Evolutionary conservation across 2,888 invertebrate genomes (phyloP), one percentile per base, ranked within the genome.

Genomic region (Trissolcus brochymenae): DNA sequence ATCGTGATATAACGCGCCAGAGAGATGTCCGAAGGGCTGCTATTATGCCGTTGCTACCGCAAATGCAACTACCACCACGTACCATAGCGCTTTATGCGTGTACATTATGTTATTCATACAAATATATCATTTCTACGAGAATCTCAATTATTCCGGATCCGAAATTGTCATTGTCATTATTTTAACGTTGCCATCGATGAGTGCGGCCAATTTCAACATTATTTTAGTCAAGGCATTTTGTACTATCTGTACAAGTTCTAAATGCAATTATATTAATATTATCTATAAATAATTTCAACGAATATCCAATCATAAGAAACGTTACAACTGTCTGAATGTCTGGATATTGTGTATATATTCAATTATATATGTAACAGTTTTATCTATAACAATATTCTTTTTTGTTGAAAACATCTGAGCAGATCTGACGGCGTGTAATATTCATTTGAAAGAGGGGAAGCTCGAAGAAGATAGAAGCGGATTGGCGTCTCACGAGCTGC

Each of bases 11-110:
- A 73, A 60, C 60, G 54, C 55, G 54, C 59, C 56, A 57, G 71
- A 76, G 76, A 76, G 79, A 79, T 76, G 79, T 73, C 76, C 79
- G 70, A 73, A 73, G 76, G 79, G 51, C 59, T 53, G 73, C 76
- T 68, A 79, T 79, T 76, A 79, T 76, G 62, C 62, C 35, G 35
- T 35, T 40, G 57, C 19, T 14, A 43, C 50, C 51, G 57, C 62
- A 57, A 61, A 56, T 64, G 62, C 57, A 11, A 35, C 35, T 35
- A 46, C 29, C 16, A 57, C 62, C 21, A 49, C 65, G 57, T 50
- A 54, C 46, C 57, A 40, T 40, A 46, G 64, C 65, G 35, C 64
- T 64, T 35, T 54, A 53, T 55, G 51, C 25, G 16, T 29, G 41
- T 21, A 41, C 41, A 46, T 35, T 43, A 40, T 54, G 17, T 51